Percentiles rank a stretch among this genome's conserved stretches.
Evolutionary conservation across 2,113 vertebrate species (phyloP).

Genomic region (Trematomus loennbergii): DNA sequence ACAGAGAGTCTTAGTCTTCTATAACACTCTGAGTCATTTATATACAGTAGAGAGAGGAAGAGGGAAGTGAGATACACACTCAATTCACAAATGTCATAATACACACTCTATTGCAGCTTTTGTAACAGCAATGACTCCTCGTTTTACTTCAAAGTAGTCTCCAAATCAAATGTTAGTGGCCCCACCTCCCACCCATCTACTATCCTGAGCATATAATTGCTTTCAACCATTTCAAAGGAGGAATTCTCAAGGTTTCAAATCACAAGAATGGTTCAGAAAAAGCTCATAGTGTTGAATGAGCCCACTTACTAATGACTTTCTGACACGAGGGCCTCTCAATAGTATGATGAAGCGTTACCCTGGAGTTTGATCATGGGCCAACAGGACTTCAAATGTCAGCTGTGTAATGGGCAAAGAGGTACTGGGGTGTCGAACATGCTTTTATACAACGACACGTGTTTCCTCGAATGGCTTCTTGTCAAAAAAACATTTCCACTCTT

Average conservation of each 20-base stretch:
- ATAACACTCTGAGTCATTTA: conserved; percentile 59
- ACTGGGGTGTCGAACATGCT: neutral
- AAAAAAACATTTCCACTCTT: neutral
- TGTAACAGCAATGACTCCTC: conserved; percentile 3
- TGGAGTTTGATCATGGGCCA: conserved; percentile 10
- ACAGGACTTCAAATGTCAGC: conserved; percentile 11
- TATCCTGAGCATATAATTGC: conserved; percentile 17
- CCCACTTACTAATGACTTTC: conserved; percentile 50
- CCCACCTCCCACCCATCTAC: conserved; percentile 20
- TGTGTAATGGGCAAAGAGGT: neutral
- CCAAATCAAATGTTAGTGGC: conserved; percentile 48
- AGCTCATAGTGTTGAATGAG: neutral
- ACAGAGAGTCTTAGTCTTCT: conserved; percentile 30
- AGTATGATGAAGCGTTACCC: conserved; percentile 37
- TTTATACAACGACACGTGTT: neutral
- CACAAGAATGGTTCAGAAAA: conserved; percentile 14
- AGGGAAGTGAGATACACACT: conserved; percentile 1
- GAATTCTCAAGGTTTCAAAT: conserved; percentile 47
- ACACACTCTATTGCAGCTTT: neutral
- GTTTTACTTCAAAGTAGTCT: conserved; percentile 40
- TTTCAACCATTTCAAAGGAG: conserved; percentile 47
- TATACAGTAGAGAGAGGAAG: neutral
- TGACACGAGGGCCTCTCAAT: conserved; percentile 32
- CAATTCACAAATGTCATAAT: conserved; percentile 5
- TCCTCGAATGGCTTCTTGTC: neutral